A percentile compares a stretch with the other conserved stretches of the same genome.
Evolutionary conservation across 2,797 vertebrate genomes (phyloP).

Genomic region (Gambelia wislizenii): DNA sequence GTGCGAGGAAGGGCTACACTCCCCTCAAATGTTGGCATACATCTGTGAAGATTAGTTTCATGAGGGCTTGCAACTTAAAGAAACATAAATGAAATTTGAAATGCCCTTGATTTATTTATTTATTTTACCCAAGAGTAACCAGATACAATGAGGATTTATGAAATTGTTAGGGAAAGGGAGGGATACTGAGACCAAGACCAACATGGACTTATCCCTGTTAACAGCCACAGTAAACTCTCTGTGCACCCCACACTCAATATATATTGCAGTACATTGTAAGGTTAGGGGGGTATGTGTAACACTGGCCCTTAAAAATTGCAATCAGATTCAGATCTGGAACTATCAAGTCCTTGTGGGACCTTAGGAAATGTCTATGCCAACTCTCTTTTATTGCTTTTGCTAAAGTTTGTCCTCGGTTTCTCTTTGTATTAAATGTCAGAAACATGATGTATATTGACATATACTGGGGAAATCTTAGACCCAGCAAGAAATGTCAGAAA

Average conservation of each 20-base stretch:
- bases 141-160: not conserved
- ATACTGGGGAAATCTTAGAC: not conserved
- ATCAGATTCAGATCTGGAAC: not conserved
- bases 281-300: not conserved
- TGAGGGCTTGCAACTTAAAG: not conserved
- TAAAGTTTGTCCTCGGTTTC: not conserved
- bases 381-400: not conserved
- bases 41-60: not conserved
- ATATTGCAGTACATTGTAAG: too few species aligned
- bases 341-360: not conserved
- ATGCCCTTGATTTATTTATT: not conserved
- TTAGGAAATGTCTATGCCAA: not conserved
- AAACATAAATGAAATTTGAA: not conserved
- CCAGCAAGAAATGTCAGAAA: constrained; percentile 9
- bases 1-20: too few species aligned
- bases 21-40: not conserved
- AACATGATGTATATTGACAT: not conserved
- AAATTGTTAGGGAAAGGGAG: too few species aligned
- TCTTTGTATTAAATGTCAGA: constrained; percentile 5
- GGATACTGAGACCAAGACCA: not conserved
- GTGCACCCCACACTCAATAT: too few species aligned
- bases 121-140: not conserved
- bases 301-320: not conserved
- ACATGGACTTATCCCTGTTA: not conserved
- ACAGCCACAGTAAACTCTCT: not conserved